A percentile compares a stretch with the other conserved stretches of the same genome.
Evolutionary conservation across 1,140 invertebrate genomes (phyloP).

Genomic region (Nylanderia fulva): DNA sequence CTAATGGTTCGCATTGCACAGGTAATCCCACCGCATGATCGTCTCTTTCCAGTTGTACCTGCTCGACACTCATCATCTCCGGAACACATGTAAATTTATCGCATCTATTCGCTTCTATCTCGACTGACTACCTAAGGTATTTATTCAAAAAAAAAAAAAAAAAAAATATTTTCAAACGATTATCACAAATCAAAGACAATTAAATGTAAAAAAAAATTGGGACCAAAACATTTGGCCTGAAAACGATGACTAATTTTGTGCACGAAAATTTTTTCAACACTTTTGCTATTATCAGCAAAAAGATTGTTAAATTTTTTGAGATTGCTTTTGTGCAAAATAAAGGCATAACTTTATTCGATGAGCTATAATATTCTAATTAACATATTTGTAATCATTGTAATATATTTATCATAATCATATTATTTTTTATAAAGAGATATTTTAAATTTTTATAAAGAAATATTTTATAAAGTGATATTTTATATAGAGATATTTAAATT

Average conservation of each 20-base stretch:
- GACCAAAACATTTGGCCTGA: conserved; percentile 16
- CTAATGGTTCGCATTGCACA: conserved; percentile 75
- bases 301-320: neutral
- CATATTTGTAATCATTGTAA: too few relatives aligned
- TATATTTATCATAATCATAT: too few relatives aligned
- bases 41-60: conserved; percentile 65
- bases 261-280: conserved; percentile 2
- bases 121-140: too few relatives aligned
- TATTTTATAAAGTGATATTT: conserved; percentile 7
- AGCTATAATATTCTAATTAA: too few relatives aligned
- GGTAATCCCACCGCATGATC: conserved; percentile 75
- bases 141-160: too few relatives aligned
- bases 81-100: conserved; percentile 73
- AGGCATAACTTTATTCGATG: too few relatives aligned
- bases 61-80: conserved; percentile 67
- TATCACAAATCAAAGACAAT: neutral
- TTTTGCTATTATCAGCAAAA: neutral
- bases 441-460: conserved; percentile 10
- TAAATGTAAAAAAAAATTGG: neutral
- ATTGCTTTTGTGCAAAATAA: too few relatives aligned
- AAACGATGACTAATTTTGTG: neutral
- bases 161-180: neutral
- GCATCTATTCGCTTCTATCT: conserved; percentile 40
- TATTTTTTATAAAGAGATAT: conserved; percentile 7
- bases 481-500: conserved; percentile 14